A percentile compares a stretch with the other conserved stretches of the same genome.
Evolutionary conservation across 1,140 invertebrate species (phyloP).

Genomic region (Penaeus indicus): DNA sequence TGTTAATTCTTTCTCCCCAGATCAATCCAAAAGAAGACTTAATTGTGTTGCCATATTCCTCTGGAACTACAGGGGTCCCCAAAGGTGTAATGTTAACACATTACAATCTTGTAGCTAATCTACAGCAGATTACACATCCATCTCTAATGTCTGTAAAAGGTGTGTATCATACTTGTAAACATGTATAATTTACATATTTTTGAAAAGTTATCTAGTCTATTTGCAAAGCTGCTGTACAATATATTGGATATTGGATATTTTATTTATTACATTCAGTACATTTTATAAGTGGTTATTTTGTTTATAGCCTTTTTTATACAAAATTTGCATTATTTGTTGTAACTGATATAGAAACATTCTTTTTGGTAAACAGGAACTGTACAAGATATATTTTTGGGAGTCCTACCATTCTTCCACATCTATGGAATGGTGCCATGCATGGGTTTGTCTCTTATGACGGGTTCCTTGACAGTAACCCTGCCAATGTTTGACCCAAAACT

Average conservation of each 20-base stretch:
- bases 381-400: slow-evolving; percentile 73
- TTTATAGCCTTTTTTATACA: background rate
- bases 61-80: slow-evolving; percentile 91
- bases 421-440: slow-evolving; percentile 78
- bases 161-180: background rate
- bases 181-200: background rate
- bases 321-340: background rate
- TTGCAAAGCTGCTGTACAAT: no score
- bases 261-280: background rate
- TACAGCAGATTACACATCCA: slow-evolving; percentile 74
- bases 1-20: slow-evolving; percentile 29
- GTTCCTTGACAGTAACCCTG: slow-evolving; percentile 70
- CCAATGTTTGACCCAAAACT: slow-evolving; percentile 71
- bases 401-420: slow-evolving; percentile 89
- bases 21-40: slow-evolving; percentile 68
- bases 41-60: slow-evolving; percentile 73
- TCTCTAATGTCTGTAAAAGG: slow-evolving; percentile 9
- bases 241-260: background rate
- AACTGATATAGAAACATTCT: no score
- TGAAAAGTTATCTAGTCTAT: no score
- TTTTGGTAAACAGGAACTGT: slow-evolving; percentile 69
- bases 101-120: slow-evolving; percentile 80
- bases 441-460: slow-evolving; percentile 69
- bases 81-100: slow-evolving; percentile 90
- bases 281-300: background rate